Evolutionary conservation across 2,797 vertebrate genomes (phyloP).

Genomic region (Coracias cyanogaster): DNA sequence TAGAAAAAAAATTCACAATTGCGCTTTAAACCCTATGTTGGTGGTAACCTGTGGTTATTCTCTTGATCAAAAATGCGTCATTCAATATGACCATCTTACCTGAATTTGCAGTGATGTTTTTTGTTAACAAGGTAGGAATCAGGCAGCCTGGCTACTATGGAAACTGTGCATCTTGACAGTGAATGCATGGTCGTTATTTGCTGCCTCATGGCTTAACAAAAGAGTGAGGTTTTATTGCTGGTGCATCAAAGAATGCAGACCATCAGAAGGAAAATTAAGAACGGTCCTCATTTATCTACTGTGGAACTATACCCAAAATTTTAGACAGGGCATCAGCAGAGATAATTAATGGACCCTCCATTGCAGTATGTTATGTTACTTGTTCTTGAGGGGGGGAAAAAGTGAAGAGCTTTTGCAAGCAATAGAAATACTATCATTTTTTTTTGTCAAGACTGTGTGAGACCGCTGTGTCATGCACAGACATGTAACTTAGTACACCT

Average conservation of each 20-base stretch:
- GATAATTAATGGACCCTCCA: neutral
- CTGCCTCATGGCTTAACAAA: neutral
- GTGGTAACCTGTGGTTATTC: neutral
- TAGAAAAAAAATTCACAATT: neutral
- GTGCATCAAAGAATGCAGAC: neutral
- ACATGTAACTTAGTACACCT: neutral
- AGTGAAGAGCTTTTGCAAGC: neutral
- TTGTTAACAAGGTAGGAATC: neutral
- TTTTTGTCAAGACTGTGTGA: neutral
- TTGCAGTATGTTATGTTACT: neutral
- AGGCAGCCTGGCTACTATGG: neutral
- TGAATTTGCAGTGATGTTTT: neutral
- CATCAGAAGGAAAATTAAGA: neutral
- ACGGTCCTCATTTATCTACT: neutral
- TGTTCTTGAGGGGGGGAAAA: neutral
- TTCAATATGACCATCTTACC: neutral
- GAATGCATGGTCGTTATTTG: neutral
- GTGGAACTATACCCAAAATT: neutral
- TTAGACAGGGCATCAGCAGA: neutral
- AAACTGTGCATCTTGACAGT: neutral
- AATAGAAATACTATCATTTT: neutral
- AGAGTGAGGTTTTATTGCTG: neutral
- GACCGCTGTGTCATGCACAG: neutral
- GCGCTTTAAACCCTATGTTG: neutral
- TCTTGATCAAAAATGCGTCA: neutral